These are phyloP conservation scores for Clusia tigrina DNA, from an alignment of 2,888 invertebrate genomes.

Conservation along the genomic window DNA sequence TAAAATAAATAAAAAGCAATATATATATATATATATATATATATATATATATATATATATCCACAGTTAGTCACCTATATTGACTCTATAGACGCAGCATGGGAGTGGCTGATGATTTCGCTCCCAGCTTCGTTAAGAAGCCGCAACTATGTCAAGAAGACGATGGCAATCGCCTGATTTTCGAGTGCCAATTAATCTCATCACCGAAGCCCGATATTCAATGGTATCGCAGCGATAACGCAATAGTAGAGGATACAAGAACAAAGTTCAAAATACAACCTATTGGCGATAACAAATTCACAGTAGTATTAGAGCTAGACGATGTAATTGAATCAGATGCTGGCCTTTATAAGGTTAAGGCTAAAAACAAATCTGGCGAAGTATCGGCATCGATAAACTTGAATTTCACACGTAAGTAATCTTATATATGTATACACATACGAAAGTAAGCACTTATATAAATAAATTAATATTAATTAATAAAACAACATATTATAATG, in stretches of 20 bases:
- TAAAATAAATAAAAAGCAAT: no score
- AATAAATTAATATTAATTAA: background rate
- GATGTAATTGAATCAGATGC: slow-evolving; percentile 96
- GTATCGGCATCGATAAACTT: slow-evolving; percentile 96
- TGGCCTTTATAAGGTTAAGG: slow-evolving; percentile 95
- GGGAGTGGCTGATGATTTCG: slow-evolving; percentile 81
- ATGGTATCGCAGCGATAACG: slow-evolving; percentile 90
- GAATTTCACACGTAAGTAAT: slow-evolving; percentile 95
- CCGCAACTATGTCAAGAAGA: slow-evolving; percentile 96
- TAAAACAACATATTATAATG: background rate
- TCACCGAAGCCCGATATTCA: slow-evolving; percentile 89
- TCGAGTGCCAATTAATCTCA: slow-evolving; percentile 90
- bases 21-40: no score
- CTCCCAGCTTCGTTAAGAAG: slow-evolving; percentile 98
- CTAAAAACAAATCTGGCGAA: slow-evolving; percentile 97
- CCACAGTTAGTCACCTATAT: background rate
- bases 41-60: slow-evolving; percentile 17
- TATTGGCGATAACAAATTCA: slow-evolving; percentile 83
- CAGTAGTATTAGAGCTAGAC: slow-evolving; percentile 91
- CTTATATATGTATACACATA: background rate
- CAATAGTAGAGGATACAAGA: slow-evolving; percentile 82
- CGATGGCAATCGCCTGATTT: slow-evolving; percentile 92
- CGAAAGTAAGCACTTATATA: background rate
- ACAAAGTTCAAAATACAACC: slow-evolving; percentile 90
- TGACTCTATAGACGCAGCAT: no score